These are phyloP conservation scores for Cheilosia scutellata DNA, from an alignment of 2,888 invertebrate genomes.

Conservation along the genomic window DNA sequence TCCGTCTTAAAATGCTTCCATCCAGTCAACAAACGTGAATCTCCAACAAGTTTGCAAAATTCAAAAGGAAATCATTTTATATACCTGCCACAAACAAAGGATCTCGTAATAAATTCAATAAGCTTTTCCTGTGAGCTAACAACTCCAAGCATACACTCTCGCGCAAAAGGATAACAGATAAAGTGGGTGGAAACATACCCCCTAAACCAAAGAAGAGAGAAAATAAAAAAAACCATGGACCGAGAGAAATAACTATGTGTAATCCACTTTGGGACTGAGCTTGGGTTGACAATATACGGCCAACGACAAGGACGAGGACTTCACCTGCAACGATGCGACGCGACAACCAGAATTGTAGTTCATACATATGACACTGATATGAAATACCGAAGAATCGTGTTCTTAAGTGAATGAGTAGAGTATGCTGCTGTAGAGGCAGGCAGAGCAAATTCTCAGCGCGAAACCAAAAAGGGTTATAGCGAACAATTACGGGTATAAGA, in stretches of 20 bases:
- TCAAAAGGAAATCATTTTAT: constrained; percentile 63
- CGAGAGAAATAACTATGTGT: constrained; percentile 48
- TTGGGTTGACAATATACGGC: constrained; percentile 46
- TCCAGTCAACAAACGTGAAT: constrained; percentile 44
- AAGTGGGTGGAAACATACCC: background rate
- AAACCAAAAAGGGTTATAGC: constrained; percentile 26
- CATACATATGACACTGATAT: constrained; percentile 24
- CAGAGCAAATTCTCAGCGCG: constrained; percentile 19
- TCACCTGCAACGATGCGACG: constrained; percentile 21
- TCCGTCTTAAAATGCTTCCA: constrained; percentile 59
- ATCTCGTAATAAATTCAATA: constrained; percentile 63
- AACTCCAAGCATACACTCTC: constrained; percentile 44
- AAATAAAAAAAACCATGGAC: constrained; percentile 2
- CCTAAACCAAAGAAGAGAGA: background rate
- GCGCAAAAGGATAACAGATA: constrained; percentile 23
- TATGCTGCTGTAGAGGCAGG: background rate
- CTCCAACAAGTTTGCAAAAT: constrained; percentile 48
- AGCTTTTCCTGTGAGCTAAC: constrained; percentile 64
- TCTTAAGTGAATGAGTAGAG: constrained; percentile 24
- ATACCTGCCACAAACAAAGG: constrained; percentile 63
- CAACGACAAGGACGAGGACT: constrained; percentile 13
- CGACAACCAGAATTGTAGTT: background rate
- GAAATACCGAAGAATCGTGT: constrained; percentile 34
- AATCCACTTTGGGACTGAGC: constrained; percentile 53
- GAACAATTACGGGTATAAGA: constrained; percentile 6